Evolutionary conservation across 2,888 invertebrate genomes (phyloP).

Genomic region (Villa cingulata): DNA sequence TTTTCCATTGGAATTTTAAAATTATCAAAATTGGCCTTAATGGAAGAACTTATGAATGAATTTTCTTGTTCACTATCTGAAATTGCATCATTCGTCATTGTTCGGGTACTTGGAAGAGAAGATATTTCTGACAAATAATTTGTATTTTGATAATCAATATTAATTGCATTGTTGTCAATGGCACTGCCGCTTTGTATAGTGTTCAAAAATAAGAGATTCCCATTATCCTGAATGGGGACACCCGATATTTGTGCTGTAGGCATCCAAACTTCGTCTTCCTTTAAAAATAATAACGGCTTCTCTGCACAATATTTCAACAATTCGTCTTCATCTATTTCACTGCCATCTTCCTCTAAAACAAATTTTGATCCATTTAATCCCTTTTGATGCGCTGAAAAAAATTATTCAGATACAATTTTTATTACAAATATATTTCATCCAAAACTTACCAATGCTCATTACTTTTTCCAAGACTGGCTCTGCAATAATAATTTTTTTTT

Average conservation of each 20-base stretch:
- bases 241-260: not conserved
- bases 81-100: not conserved
- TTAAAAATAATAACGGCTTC: not conserved
- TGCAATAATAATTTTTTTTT: not conserved
- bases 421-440: too few species aligned
- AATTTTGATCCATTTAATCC: not conserved
- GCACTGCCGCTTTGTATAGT: not conserved
- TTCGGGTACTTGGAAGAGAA: not conserved
- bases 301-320: not conserved
- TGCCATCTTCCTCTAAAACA: not conserved
- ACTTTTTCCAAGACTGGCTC: not conserved
- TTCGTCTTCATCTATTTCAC: constrained; percentile 1
- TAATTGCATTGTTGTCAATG: not conserved
- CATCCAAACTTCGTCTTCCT: constrained; percentile 1
- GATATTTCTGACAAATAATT: not conserved
- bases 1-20: constrained; percentile 3
- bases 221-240: not conserved
- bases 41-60: not conserved
- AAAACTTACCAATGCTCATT: not conserved
- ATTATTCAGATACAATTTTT: too few species aligned
- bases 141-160: too few species aligned
- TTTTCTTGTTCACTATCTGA: not conserved
- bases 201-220: too few species aligned
- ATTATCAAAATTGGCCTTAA: not conserved
- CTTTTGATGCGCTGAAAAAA: not conserved